A percentile compares a stretch with the other conserved stretches of the same genome.
phyloP scores from a whole-genome alignment of 2,797 vertebrate genomes.

The Cyclura pinguis region DNA sequence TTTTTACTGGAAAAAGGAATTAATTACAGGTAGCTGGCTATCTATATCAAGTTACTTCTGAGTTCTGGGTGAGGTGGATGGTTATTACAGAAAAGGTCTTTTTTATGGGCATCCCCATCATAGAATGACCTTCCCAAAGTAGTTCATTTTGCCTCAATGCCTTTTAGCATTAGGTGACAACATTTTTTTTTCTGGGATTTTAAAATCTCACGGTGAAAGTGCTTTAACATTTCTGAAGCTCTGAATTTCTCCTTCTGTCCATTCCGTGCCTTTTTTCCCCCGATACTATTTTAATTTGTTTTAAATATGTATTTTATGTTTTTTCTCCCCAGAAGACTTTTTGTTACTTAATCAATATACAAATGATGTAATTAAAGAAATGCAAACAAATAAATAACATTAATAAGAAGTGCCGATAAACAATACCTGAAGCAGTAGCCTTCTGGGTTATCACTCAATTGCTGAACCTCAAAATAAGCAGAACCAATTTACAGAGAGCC shows the following conservation, averaged over 20 bases:
- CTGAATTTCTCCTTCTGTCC: not conserved
- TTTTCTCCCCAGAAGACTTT: conserved; percentile 1
- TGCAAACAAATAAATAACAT: not conserved
- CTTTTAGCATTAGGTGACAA: not conserved
- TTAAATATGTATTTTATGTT: not conserved
- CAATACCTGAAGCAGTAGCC: not conserved
- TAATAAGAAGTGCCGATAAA: not conserved
- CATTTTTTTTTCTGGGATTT: not conserved
- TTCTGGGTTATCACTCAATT: not conserved
- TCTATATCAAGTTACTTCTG: not conserved
- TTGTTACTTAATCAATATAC: not conserved
- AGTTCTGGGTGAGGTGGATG: not conserved
- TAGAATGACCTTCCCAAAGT: not conserved
- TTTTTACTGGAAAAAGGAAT: not conserved
- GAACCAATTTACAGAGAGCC: not conserved
- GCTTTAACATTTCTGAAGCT: not conserved
- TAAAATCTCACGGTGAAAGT: not conserved
- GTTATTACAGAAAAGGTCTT: not conserved
- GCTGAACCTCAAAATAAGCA: not conserved
- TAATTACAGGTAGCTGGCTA: not conserved
- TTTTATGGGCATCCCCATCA: not conserved
- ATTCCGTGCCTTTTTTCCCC: not conserved
- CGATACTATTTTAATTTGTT: not conserved
- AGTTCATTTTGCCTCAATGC: not conserved
- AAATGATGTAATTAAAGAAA: not conserved